Conservation (phyloP, 2,888 invertebrate genomes). For the Hirtodrosophila histrioides region DNA sequence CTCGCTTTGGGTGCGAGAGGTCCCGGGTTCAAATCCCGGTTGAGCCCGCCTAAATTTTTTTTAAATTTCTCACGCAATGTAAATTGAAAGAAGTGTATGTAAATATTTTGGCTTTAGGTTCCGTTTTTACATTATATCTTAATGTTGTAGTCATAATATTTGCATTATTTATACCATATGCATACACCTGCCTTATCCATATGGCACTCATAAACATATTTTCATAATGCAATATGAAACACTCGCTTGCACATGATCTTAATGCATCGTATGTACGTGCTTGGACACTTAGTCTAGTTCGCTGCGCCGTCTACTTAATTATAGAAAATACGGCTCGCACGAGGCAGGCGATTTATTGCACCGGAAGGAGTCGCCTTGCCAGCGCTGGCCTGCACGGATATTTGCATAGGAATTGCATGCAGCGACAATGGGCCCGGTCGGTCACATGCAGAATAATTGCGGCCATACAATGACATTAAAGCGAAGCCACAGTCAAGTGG, state of each 20-base stretch:
- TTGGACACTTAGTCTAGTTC: conserved; percentile 42
- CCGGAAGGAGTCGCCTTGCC: conserved; percentile 64
- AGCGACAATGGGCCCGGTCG: conserved; percentile 40
- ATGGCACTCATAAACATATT: conserved; percentile 13
- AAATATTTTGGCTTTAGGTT: too few relatives aligned
- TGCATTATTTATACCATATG: too few relatives aligned
- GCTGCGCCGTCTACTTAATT: conserved; percentile 61
- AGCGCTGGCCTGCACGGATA: conserved; percentile 24
- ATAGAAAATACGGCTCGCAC: conserved; percentile 52
- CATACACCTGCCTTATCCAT: too few relatives aligned
- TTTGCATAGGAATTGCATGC: conserved; percentile 75
- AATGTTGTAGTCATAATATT: too few relatives aligned
- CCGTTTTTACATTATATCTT: not conserved
- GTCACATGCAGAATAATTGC: conserved; percentile 70
- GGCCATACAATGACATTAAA: conserved; percentile 75
- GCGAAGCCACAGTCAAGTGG: conserved; percentile 60
- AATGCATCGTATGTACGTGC: conserved; percentile 38
- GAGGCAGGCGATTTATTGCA: conserved; percentile 64
- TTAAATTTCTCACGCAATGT: conserved; percentile 1
- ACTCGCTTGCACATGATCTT: conserved; percentile 38
- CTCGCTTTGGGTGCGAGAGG: conserved; percentile 84
- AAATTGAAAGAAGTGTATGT: too few relatives aligned
- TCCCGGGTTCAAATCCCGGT: conserved; percentile 84
- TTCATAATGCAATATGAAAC: conserved; percentile 19
- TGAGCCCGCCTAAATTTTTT: conserved; percentile 69